phyloP scores from a whole-genome alignment of 2,888 invertebrate genomes.

The Drosophila yooni region DNA sequence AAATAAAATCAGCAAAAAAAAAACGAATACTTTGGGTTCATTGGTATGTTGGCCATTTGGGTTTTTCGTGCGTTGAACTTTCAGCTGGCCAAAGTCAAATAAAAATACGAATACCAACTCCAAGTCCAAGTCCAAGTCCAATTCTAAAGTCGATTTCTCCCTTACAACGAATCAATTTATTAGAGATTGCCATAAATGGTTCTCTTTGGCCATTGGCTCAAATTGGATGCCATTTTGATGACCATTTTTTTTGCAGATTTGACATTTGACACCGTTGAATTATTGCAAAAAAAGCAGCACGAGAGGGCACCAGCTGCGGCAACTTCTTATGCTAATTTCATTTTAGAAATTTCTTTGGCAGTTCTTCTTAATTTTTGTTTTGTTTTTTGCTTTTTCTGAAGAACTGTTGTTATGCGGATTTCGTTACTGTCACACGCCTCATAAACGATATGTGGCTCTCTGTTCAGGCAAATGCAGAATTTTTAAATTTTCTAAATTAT shows the following conservation, averaged over 20 bases:
- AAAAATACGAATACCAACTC: constrained; percentile 14
- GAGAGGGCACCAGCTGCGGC: constrained; percentile 20
- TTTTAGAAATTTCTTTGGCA: constrained; percentile 45
- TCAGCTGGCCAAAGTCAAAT: constrained; percentile 57
- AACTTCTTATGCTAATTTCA: constrained; percentile 54
- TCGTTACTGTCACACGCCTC: constrained; percentile 30
- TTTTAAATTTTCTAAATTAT: constrained; percentile 28
- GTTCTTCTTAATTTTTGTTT: constrained; percentile 22
- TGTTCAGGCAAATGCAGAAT: constrained; percentile 21
- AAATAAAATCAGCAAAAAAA: constrained; percentile 2
- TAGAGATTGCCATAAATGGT: constrained; percentile 43
- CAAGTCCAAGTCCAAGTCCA: constrained; percentile 2
- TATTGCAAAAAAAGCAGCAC: constrained; percentile 4
- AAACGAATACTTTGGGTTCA: constrained; percentile 19
- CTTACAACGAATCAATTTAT: constrained; percentile 60
- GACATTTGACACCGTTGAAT: constrained; percentile 57
- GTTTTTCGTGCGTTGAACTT: constrained; percentile 68
- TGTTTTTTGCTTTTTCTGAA: neutral
- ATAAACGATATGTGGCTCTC: constrained; percentile 33
- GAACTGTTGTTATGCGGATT: constrained; percentile 46
- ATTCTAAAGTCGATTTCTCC: constrained; percentile 40
- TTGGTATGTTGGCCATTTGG: constrained; percentile 32
- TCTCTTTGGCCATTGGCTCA: constrained; percentile 6
- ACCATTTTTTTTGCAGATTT: constrained; percentile 42
- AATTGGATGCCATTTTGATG: constrained; percentile 17